Conservation (phyloP, 2,888 invertebrate genomes). For the Phasia obesa region DNA sequence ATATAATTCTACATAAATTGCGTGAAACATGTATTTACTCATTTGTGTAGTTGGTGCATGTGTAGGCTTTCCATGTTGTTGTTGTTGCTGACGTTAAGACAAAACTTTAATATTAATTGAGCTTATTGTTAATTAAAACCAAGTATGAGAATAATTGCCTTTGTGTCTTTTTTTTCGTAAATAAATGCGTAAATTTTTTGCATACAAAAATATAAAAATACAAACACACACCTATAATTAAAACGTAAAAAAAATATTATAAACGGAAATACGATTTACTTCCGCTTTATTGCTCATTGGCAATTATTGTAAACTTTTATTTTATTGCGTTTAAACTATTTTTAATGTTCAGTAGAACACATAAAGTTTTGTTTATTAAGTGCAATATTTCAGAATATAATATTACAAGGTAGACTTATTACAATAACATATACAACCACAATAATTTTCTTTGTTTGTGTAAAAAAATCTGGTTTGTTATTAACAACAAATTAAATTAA, state of each 20-base stretch:
- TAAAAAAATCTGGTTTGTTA: too few relatives aligned
- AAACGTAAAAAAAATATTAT: constrained; percentile 38
- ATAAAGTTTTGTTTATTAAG: too few relatives aligned
- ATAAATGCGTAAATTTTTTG: constrained; percentile 39
- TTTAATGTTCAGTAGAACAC: background rate
- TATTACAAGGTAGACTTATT: too few relatives aligned
- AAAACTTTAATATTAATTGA: constrained; percentile 65
- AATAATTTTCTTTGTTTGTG: too few relatives aligned
- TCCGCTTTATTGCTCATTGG: constrained; percentile 63
- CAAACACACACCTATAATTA: background rate
- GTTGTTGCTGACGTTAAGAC: constrained; percentile 44
- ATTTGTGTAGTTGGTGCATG: background rate
- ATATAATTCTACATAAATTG: constrained; percentile 3
- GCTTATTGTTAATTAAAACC: constrained; percentile 62
- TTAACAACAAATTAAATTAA: too few relatives aligned
- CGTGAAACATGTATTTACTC: constrained; percentile 1
- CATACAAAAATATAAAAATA: constrained; percentile 4
- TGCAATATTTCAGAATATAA: too few relatives aligned
- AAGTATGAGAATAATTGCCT: constrained; percentile 29
- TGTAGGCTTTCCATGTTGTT: background rate
- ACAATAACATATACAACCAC: too few relatives aligned
- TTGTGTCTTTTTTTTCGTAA: constrained; percentile 22
- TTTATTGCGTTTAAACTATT: constrained; percentile 12
- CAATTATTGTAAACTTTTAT: constrained; percentile 30
- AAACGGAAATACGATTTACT: constrained; percentile 65